Percentiles rank a stretch among this genome's conserved stretches.
phyloP scores from a whole-genome alignment of 2,797 vertebrate species.

The Pyrocephalus nanus region DNA sequence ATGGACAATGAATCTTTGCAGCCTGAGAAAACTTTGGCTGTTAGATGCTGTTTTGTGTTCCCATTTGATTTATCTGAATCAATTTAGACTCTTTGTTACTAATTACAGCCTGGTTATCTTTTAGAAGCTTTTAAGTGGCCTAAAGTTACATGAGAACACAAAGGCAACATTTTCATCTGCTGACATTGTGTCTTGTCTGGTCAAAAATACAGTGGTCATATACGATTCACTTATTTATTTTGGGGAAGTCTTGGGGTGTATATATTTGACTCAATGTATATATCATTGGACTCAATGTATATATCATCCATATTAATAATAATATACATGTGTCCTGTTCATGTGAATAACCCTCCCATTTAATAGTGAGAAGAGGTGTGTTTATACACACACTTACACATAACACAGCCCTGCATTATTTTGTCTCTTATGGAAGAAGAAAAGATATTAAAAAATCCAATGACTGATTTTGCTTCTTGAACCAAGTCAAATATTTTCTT shows the following conservation, averaged over 20 bases:
- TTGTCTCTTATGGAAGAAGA: constrained; percentile 61
- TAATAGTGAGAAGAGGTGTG: neutral
- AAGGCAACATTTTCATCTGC: constrained; percentile 12
- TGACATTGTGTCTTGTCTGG: neutral
- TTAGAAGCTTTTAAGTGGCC: neutral
- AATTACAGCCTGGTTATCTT: neutral
- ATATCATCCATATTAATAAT: neutral
- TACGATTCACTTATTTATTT: neutral
- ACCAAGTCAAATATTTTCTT: constrained; percentile 85
- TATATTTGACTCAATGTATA: neutral
- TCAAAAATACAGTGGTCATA: neutral
- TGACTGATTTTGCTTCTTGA: constrained; percentile 78
- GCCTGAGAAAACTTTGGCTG: neutral
- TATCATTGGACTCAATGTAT: neutral
- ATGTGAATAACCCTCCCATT: neutral
- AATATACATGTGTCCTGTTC: neutral
- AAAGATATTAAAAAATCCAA: constrained; percentile 73
- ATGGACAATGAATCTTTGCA: neutral
- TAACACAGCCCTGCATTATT: constrained; percentile 33
- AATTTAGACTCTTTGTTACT: neutral
- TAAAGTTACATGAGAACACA: neutral
- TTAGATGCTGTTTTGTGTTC: neutral
- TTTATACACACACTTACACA: neutral
- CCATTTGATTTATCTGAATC: neutral
- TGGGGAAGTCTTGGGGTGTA: neutral